Evolutionary conservation across 2,797 vertebrate genomes (phyloP).

Genomic region (Enteromius fasciolatus): DNA sequence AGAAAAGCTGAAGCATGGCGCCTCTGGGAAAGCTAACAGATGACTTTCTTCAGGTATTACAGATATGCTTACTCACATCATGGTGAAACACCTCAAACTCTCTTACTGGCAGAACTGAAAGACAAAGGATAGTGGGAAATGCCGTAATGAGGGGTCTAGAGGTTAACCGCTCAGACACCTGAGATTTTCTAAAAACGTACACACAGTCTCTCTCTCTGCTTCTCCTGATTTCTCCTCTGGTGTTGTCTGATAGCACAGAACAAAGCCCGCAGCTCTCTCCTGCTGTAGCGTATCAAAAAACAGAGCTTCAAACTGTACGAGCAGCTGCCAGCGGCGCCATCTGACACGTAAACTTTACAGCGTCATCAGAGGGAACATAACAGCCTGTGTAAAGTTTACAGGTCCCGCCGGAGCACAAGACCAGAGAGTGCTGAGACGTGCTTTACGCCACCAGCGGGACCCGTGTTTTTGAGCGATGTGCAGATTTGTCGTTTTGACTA

Average conservation of each 20-base stretch:
- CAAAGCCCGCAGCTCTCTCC: slow-evolving; percentile 18
- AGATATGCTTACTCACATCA: neutral
- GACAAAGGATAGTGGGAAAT: slow-evolving; percentile 35
- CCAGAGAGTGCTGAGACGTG: slow-evolving; percentile 1
- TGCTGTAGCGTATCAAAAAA: slow-evolving; percentile 21
- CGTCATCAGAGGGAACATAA: slow-evolving; percentile 19
- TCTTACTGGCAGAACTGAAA: slow-evolving; percentile 1
- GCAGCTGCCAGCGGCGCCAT: slow-evolving; percentile 8
- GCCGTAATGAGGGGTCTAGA: slow-evolving; percentile 26
- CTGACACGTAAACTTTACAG: slow-evolving; percentile 25
- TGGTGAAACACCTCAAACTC: slow-evolving; percentile 13
- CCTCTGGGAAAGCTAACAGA: neutral
- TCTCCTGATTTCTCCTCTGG: slow-evolving; percentile 20
- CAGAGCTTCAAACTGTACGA: slow-evolving; percentile 3
- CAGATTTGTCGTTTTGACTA: neutral
- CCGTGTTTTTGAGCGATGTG: neutral
- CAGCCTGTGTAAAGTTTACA: slow-evolving; percentile 15
- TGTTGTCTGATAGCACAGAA: slow-evolving; percentile 16
- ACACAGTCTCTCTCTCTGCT: neutral
- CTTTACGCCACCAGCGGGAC: neutral
- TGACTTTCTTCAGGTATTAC: slow-evolving; percentile 5
- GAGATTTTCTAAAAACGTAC: slow-evolving; percentile 15
- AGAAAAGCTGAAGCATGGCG: neutral
- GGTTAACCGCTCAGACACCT: slow-evolving; percentile 37
- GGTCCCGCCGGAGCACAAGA: neutral